These are phyloP conservation scores for Drosophila setifemur DNA, from an alignment of 1,140 invertebrate species.

Conservation along the genomic window DNA sequence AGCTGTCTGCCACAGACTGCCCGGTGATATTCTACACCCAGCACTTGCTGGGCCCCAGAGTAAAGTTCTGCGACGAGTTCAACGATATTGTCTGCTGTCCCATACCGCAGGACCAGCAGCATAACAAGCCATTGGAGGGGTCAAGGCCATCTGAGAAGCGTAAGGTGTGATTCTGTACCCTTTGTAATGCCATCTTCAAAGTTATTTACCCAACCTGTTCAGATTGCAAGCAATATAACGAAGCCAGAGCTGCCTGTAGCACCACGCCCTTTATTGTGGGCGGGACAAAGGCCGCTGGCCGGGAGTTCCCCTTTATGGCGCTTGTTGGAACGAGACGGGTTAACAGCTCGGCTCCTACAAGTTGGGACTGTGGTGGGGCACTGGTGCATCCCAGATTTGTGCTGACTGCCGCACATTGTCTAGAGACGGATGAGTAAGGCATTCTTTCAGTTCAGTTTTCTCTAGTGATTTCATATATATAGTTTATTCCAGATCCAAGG, in stretches of 20 bases:
- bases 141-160: conserved; percentile 42
- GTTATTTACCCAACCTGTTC: too few species aligned
- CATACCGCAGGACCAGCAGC: conserved; percentile 41
- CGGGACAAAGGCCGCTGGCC: conserved; percentile 52
- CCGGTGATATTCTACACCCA: conserved; percentile 56
- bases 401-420: conserved; percentile 82
- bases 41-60: conserved; percentile 41
- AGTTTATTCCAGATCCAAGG: conserved; percentile 27
- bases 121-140: background rate
- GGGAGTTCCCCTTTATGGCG: conserved; percentile 82
- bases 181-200: too few species aligned
- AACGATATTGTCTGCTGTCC: conserved; percentile 72
- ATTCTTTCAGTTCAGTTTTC: background rate
- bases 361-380: conserved; percentile 81
- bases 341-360: conserved; percentile 3
- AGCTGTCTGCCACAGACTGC: conserved; percentile 38
- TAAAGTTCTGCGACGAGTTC: conserved; percentile 65
- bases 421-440: conserved; percentile 44
- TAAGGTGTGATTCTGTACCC: background rate
- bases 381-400: conserved; percentile 80
- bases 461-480: too few species aligned
- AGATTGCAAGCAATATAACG: conserved; percentile 63
- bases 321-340: conserved; percentile 52
- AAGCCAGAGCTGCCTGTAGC: conserved; percentile 26
- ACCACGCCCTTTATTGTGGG: conserved; percentile 68